Evolutionary conservation across 1,140 invertebrate species (phyloP).

Genomic region (Leptopilina boulardi): DNA sequence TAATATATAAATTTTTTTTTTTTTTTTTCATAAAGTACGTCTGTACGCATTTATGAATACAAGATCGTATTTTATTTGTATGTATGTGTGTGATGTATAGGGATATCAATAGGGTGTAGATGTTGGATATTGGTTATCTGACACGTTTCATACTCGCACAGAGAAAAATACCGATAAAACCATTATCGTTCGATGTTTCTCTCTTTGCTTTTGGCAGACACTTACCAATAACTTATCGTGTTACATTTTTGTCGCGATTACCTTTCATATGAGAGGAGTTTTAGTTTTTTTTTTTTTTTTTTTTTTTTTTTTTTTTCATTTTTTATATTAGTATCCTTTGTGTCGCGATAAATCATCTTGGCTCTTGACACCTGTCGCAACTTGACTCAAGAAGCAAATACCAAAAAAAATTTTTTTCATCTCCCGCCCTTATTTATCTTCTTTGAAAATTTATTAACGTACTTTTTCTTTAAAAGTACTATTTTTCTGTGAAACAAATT

Average conservation of each 20-base stretch:
- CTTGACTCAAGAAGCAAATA: neutral
- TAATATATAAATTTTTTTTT: neutral
- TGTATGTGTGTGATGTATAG: neutral
- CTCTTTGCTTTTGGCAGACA: constrained; percentile 28
- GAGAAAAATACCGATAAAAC: constrained; percentile 53
- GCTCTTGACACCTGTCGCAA: neutral
- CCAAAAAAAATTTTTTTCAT: neutral
- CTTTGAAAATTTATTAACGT: neutral
- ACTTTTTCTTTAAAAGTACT: too few species aligned
- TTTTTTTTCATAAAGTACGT: neutral
- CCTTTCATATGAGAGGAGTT: constrained; percentile 29
- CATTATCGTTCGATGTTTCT: constrained; percentile 50
- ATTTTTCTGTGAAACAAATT: too few species aligned
- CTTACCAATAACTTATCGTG: constrained; percentile 28
- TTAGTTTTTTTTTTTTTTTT: too few species aligned
- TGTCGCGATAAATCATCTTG: constrained; percentile 25
- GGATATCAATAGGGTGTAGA: constrained; percentile 22
- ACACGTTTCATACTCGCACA: constrained; percentile 45
- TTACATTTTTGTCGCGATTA: constrained; percentile 28
- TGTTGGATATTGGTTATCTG: constrained; percentile 54
- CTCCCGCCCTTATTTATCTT: neutral
- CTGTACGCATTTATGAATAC: neutral
- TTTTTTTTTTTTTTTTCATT: neutral
- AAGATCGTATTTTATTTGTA: constrained; percentile 4
- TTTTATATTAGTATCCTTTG: constrained; percentile 15